Base-by-base conservation (phyloP, 2,113 vertebrate genomes). In the Tetrax tetrax region DNA sequence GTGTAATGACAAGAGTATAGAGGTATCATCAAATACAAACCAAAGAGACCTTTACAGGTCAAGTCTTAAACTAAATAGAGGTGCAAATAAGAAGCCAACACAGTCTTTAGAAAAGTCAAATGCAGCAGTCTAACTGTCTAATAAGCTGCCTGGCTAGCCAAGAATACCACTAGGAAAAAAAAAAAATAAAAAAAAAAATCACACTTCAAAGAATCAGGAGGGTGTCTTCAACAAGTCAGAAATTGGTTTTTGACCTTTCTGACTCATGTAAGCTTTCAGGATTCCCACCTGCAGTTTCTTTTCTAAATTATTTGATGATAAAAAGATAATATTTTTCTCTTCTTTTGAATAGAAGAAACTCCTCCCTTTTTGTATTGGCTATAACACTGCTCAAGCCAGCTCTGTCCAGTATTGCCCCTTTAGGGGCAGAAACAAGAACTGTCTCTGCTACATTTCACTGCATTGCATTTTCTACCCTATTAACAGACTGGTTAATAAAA, bases 181-280 rank as follows among this genome's bases (percentile, higher is more conserved):
- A 54, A 31, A 41, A 53, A 28, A 24, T 12, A 22, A 37, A 57
- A 28, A 24, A 15, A 27, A 37, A 57, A 70, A 60, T 65, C 53
- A 29, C 20, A 87, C 88, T 95, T 96, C 86, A 97, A 97, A 97
- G 93, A 83, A 93, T 71, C 94, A 92, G 81, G 93, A 97, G 90
- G 95, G 72, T 97, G 81, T 96, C 95, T 97, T 95, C 95, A 92
- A 87, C 91, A 92, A 96, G 94, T 79, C 78, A 96, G 96, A 96
- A 97, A 97, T 89, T 96, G 96, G 81, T 90, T 97, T 97, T 96
- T 95, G 93, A 97, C 96, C 91, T 82, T 96, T 95, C 83, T 95
- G 92, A 94, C 82, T 96, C 64, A 93, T 82, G n/a, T 91, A 95
- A 91, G 93, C 94, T 93, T 97, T 97, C 86, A 95, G 81, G 69